Percentiles rank a stretch among this genome's conserved stretches.
phyloP scores from a whole-genome alignment of 2,797 vertebrate species.

The Bovichtus diacanthus region DNA sequence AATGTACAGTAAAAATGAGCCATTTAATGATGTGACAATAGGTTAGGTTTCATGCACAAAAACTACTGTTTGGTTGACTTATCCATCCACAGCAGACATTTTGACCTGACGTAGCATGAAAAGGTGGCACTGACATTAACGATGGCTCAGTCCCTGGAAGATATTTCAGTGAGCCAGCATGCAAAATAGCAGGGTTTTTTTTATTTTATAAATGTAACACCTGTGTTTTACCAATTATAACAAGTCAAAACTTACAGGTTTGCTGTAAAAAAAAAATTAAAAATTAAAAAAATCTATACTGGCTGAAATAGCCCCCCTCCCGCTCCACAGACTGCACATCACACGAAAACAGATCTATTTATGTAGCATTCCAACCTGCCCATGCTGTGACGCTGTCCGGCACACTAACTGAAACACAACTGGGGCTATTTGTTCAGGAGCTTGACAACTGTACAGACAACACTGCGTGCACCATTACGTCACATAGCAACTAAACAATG shows the following conservation, averaged over 20 bases:
- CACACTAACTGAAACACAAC: slow-evolving; percentile 12
- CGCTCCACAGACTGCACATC: too few species aligned
- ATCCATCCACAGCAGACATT: not conserved
- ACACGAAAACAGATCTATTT: not conserved
- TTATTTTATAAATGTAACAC: too few species aligned
- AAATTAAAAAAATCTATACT: too few species aligned
- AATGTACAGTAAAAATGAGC: too few species aligned
- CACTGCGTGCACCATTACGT: slow-evolving; percentile 9
- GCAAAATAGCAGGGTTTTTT: not conserved
- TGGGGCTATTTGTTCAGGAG: slow-evolving; percentile 32
- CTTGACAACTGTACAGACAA: slow-evolving; percentile 30
- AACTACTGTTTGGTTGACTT: too few species aligned
- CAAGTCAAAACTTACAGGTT: not conserved
- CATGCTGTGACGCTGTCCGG: not conserved
- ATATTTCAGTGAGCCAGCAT: not conserved
- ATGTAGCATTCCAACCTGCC: not conserved
- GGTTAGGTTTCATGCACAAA: too few species aligned
- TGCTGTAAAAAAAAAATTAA: too few species aligned
- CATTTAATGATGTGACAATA: too few species aligned
- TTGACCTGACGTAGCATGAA: not conserved
- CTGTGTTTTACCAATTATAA: not conserved
- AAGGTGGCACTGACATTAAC: not conserved
- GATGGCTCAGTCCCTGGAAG: not conserved
- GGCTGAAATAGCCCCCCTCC: not conserved
- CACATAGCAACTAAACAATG: slow-evolving; percentile 36